Conservation (phyloP, 2,113 vertebrate genomes). For the Notiomystis cincta region DNA sequence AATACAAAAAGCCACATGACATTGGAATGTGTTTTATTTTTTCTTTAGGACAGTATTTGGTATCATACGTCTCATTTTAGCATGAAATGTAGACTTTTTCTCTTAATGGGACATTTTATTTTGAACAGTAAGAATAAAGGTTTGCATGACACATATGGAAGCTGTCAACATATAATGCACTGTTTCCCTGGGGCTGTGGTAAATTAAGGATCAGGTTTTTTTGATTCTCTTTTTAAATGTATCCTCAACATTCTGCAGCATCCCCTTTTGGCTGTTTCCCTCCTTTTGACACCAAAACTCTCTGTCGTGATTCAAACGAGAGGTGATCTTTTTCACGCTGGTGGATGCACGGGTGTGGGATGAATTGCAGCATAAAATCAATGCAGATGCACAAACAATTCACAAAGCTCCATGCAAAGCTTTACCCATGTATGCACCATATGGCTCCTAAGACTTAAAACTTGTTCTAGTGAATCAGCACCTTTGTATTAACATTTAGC, state of each 20-base stretch:
- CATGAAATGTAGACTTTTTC: constrained; percentile 51
- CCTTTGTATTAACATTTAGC: constrained; percentile 7
- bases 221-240: constrained; percentile 22
- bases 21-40: constrained; percentile 40
- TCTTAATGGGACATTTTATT: constrained; percentile 47
- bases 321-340: constrained; percentile 33
- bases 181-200: constrained; percentile 26
- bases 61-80: constrained; percentile 32
- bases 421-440: constrained; percentile 1
- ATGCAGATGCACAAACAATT: constrained; percentile 37
- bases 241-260: not conserved
- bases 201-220: constrained; percentile 43
- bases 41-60: constrained; percentile 54
- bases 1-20: constrained; percentile 26
- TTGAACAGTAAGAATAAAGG: constrained; percentile 52
- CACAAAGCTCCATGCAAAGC: not conserved
- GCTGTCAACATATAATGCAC: constrained; percentile 60
- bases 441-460: not conserved
- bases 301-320: not conserved
- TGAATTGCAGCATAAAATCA: constrained; percentile 30
- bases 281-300: constrained; percentile 31
- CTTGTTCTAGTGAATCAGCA: constrained; percentile 5
- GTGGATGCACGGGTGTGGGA: not conserved
- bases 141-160: constrained; percentile 67
- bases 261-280: not conserved